phyloP scores from a whole-genome alignment of 2,113 vertebrate species.

The Campylomormyrus tamandua region DNA sequence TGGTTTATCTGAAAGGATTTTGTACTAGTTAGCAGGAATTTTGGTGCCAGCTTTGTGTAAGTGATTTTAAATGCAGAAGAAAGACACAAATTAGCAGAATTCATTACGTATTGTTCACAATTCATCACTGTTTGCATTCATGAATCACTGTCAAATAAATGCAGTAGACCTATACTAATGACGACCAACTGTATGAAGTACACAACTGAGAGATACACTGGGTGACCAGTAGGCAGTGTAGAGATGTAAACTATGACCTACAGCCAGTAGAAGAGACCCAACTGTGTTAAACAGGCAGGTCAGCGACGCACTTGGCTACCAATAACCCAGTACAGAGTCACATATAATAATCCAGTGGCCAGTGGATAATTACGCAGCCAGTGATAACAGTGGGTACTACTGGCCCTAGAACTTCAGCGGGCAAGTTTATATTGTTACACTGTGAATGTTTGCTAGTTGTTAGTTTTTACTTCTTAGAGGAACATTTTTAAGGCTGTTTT shows the following conservation, averaged over 20 bases:
- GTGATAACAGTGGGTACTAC: background rate
- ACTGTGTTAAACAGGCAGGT: background rate
- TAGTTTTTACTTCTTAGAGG: background rate
- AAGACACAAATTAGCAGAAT: background rate
- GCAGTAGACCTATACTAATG: background rate
- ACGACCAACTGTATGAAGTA: background rate
- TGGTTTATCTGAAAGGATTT: background rate
- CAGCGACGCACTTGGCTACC: background rate
- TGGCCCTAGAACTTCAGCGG: background rate
- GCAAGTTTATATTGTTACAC: background rate
- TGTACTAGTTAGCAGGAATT: background rate
- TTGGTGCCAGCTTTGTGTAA: background rate
- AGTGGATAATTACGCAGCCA: background rate
- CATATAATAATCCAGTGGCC: background rate
- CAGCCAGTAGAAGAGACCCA: too few species aligned
- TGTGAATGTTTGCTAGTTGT: background rate
- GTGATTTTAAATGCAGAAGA: background rate
- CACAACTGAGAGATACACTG: background rate
- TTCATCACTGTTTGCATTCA: conserved; percentile 1
- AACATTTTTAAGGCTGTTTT: background rate
- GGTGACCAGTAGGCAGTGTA: background rate
- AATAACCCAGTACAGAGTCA: background rate
- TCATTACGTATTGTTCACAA: background rate
- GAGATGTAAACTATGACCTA: background rate
- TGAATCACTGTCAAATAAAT: background rate